Percentiles rank a stretch among this genome's conserved stretches.
phyloP scores from a whole-genome alignment of 1,140 invertebrate species.

The Heliothis virescens region DNA sequence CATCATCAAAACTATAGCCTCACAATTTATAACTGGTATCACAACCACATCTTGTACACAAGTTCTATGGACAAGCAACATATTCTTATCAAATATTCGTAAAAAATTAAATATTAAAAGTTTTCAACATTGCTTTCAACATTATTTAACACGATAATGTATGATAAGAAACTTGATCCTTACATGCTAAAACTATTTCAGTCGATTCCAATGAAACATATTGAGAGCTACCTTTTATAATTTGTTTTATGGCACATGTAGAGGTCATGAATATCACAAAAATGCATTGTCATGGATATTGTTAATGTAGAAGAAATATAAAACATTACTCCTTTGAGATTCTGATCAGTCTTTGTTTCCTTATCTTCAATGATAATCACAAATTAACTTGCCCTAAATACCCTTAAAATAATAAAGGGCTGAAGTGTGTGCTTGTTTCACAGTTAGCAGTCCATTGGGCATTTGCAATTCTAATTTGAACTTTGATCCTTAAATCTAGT shows the following conservation, averaged over 20 bases:
- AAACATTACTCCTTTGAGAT: constrained; percentile 61
- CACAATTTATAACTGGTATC: constrained; percentile 56
- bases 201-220: constrained; percentile 50
- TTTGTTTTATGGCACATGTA: constrained; percentile 43
- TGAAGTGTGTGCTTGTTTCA: constrained; percentile 30
- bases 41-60: constrained; percentile 62
- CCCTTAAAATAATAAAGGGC: constrained; percentile 34
- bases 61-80: constrained; percentile 28
- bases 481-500: constrained; percentile 58
- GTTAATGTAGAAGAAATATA: constrained; percentile 42
- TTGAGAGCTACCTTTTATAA: background rate
- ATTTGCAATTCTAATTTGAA: constrained; percentile 62
- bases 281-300: constrained; percentile 63
- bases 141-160: constrained; percentile 5
- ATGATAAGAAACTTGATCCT: constrained; percentile 40
- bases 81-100: constrained; percentile 34
- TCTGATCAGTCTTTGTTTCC: constrained; percentile 74
- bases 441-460: constrained; percentile 54
- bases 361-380: constrained; percentile 49
- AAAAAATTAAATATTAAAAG: constrained; percentile 33
- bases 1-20: constrained; percentile 57
- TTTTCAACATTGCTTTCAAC: constrained; percentile 18
- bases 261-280: constrained; percentile 60
- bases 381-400: constrained; percentile 21
- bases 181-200: constrained; percentile 54